These are phyloP conservation scores for Callorhinus ursinus DNA, from an alignment of 2,113 vertebrate species.

Conservation along the genomic window DNA sequence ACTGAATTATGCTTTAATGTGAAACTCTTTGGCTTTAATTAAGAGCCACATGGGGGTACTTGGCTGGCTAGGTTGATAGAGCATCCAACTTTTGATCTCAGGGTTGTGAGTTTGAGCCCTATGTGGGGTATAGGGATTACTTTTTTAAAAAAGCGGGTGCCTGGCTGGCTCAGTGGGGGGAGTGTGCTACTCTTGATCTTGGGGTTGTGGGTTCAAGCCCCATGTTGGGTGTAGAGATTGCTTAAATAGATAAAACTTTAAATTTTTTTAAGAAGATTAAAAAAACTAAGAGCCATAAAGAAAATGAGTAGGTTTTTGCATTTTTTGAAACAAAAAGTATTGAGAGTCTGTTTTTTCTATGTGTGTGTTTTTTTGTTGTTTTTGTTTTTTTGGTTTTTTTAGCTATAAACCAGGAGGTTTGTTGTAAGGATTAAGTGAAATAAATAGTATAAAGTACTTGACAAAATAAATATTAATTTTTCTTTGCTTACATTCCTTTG, in stretches of 20 bases:
- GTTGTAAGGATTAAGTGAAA: neutral
- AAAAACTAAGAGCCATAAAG: neutral
- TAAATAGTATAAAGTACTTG: neutral
- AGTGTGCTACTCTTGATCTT: neutral
- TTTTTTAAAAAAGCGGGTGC: neutral
- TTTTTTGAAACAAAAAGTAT: neutral
- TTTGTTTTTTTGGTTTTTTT: neutral
- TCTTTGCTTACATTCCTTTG: neutral
- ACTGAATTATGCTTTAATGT: neutral
- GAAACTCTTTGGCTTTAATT: neutral
- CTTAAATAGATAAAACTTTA: too few species aligned
- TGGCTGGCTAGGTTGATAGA: neutral
- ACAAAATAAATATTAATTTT: neutral
- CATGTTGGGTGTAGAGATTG: neutral
- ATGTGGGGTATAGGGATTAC: neutral
- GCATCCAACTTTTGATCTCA: neutral
- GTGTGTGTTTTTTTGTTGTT: neutral
- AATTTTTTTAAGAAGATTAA: too few species aligned
- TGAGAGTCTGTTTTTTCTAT: neutral
- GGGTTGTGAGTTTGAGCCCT: neutral
- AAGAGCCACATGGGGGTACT: neutral
- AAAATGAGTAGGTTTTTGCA: neutral
- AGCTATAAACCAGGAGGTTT: neutral
- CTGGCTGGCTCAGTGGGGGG: too few species aligned
- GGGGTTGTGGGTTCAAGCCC: neutral